Percentiles rank a stretch among this genome's conserved stretches.
Evolutionary conservation across 2,888 invertebrate species (phyloP).

Genomic region (Lasius platythorax): DNA sequence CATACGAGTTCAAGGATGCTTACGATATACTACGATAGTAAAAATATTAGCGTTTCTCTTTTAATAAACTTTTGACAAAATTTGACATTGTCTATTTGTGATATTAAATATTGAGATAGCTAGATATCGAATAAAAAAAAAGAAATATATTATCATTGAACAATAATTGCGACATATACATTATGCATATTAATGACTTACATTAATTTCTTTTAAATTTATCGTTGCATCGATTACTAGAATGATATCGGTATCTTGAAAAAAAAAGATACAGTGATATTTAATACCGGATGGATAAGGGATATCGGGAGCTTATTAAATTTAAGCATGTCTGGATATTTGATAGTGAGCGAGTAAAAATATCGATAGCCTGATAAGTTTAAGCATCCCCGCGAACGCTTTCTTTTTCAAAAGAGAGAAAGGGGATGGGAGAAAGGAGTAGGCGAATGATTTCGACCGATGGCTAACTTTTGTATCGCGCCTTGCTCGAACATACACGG

Average conservation of each 20-base stretch:
- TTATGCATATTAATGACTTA: not conserved
- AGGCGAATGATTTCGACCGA: constrained; percentile 50
- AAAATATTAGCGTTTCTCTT: constrained; percentile 8
- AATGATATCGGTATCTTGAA: not conserved
- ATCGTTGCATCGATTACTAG: not conserved
- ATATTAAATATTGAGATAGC: not conserved
- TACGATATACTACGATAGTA: not conserved
- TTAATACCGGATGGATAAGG: constrained; percentile 3
- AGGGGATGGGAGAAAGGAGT: not conserved
- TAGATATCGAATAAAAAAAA: not conserved
- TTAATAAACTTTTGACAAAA: not conserved
- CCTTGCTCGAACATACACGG: constrained; percentile 63
- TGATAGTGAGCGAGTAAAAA: not conserved
- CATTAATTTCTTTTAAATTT: not conserved
- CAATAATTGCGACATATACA: not conserved
- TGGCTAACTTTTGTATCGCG: constrained; percentile 58
- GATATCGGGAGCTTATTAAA: constrained; percentile 5
- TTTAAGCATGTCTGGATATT: constrained; percentile 19
- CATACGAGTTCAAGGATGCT: not conserved
- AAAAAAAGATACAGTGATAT: constrained; percentile 2
- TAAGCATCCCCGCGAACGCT: not conserved
- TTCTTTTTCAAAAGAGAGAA: not conserved
- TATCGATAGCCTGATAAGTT: constrained; percentile 1
- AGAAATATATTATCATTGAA: not conserved
- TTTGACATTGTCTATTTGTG: not conserved